These are phyloP conservation scores for Lasioglossum figueresi DNA, from an alignment of 2,888 invertebrate species.

Conservation along the genomic window DNA sequence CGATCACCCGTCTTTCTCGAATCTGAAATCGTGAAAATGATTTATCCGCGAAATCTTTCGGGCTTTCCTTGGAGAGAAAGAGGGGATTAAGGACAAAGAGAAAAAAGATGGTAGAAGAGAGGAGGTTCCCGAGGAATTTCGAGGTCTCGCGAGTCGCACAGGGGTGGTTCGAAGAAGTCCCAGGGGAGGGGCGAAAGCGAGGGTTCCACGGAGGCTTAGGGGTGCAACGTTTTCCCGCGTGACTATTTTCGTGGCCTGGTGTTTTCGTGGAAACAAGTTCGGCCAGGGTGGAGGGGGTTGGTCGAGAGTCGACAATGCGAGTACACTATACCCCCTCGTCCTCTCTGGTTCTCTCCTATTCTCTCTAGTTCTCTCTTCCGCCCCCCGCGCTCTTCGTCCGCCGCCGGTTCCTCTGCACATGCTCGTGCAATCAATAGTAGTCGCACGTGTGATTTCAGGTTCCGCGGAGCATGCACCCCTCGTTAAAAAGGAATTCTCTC, in stretches of 20 bases:
- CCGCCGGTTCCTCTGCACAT: conserved; percentile 7
- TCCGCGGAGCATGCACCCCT: conserved; percentile 35
- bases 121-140: background rate
- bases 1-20: background rate
- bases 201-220: background rate
- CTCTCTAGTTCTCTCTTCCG: too few species aligned
- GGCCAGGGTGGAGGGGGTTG: conserved; percentile 38
- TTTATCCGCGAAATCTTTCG: background rate
- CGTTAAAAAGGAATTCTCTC: conserved; percentile 23
- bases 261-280: conserved; percentile 44
- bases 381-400: background rate
- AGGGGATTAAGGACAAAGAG: background rate
- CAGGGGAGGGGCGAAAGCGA: background rate
- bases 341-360: background rate
- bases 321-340: background rate
- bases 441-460: conserved; percentile 59
- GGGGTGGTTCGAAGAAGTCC: background rate
- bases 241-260: conserved; percentile 50
- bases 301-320: background rate
- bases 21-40: background rate
- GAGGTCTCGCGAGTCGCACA: background rate
- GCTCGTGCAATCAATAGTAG: conserved; percentile 14
- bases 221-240: conserved; percentile 19
- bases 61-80: background rate
- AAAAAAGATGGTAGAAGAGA: background rate